Evolutionary conservation across 2,113 vertebrate species (phyloP), one percentile per base, ranked within the genome.

Genomic region (Orthochromis malagaraziensis): DNA sequence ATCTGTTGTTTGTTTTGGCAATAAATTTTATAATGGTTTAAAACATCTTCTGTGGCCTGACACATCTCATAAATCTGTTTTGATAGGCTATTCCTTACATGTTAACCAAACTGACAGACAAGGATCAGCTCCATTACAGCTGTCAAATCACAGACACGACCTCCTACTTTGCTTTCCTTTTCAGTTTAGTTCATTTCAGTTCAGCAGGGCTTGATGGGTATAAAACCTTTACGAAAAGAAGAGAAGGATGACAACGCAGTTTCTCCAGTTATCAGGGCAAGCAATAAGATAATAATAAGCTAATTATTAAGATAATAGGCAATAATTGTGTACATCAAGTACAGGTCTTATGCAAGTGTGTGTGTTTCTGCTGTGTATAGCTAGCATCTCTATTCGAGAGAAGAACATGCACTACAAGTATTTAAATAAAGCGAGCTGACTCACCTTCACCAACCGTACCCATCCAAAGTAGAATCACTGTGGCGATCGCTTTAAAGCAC

Each of bases 231-330:
- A 12, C 0, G 4, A n/a, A 65, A 65, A 10, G 17, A 65, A 65
- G 31, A 65, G 6, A 35, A 0, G 17, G 17, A 35, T n/a, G 9
- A 63, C 17, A 35, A 63, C 6, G 9, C 9, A n/a, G 31, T 63
- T 1, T 1, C 29, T 63, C 31, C 58, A 35, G 31, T 35, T 63
- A 35, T n/a, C 31, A 60, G 29, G 0, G 14, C 57, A 33, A 16
- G 24, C 55, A 58, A 29, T 9, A 29, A 58, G 57, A 33, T 33
- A 4, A 58, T 29, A 17, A 35, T 65, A 65, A 31, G 60, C 0
- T 55, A 3, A 35, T 60, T 33, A 60, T 60, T 57, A 57, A 29
- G 55, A 55, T 55, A 26, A 55, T 8, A 60, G 33, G 0, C 33
- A 65, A 35, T n/a, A 65, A 3, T 33, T 19, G 31, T 35, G n/a